These are phyloP conservation scores for Paragorgia papillata DNA, from an alignment of 92 coral and sea anemone species.

Conservation along the genomic window DNA sequence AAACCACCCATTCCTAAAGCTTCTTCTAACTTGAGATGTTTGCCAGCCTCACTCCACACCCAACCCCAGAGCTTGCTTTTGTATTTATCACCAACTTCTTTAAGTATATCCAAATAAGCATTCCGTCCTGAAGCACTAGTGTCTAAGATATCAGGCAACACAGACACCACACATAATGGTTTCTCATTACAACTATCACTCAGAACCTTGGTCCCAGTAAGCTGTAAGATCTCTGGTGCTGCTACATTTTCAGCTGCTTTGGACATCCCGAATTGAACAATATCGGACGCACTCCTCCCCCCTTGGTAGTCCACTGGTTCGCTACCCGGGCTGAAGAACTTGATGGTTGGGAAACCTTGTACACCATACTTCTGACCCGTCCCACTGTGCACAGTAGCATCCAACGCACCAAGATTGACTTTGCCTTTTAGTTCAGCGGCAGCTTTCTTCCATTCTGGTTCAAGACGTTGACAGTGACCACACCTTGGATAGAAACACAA, in stretches of 20 bases:
- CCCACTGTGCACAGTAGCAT: slow-evolving; percentile 89
- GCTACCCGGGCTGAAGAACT: slow-evolving; percentile 86
- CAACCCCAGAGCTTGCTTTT: slow-evolving; percentile 92
- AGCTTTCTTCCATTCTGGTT: slow-evolving; percentile 97
- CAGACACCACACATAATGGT: slow-evolving; percentile 85
- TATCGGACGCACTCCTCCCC: slow-evolving; percentile 78
- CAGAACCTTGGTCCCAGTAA: slow-evolving; percentile 55
- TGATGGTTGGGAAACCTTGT: slow-evolving; percentile 94
- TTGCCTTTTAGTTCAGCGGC: slow-evolving; percentile 91
- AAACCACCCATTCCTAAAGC: slow-evolving; percentile 93
- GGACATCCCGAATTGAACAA: slow-evolving; percentile 85
- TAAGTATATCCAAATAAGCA: slow-evolving; percentile 69
- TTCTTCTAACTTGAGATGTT: slow-evolving; percentile 86
- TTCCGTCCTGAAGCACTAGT: slow-evolving; percentile 92
- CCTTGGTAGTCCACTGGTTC: slow-evolving; percentile 90
- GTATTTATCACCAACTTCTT: slow-evolving; percentile 92
- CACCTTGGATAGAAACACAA: slow-evolving; percentile 57
- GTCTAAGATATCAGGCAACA: slow-evolving; percentile 89
- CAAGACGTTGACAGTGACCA: slow-evolving; percentile 97
- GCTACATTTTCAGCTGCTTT: slow-evolving; percentile 77
- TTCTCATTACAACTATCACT: slow-evolving; percentile 77
- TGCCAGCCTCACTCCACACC: slow-evolving; percentile 96
- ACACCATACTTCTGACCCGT: slow-evolving; percentile 78
- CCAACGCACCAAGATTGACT: slow-evolving; percentile 83
- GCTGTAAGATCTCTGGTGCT: slow-evolving; percentile 80